phyloP scores from a whole-genome alignment of 2,797 vertebrate genomes.

The Cuculus canorus region DNA sequence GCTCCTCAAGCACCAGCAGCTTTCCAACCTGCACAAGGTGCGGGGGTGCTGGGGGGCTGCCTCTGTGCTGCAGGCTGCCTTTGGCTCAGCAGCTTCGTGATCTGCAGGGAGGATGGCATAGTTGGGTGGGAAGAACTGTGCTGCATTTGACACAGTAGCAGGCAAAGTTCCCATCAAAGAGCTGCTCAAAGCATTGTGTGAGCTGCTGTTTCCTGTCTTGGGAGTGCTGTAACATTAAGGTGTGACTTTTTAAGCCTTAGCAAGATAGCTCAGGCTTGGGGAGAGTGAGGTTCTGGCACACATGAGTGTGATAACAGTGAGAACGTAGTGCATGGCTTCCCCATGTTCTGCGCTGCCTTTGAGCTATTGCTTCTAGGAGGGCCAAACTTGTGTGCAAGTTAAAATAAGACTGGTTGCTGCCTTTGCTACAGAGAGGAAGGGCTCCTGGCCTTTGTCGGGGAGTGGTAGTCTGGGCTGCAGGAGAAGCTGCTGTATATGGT shows the following conservation, averaged over 20 bases:
- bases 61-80: neutral
- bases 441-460: neutral
- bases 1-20: conserved; percentile 94
- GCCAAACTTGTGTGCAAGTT: neutral
- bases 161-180: neutral
- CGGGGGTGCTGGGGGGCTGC: neutral
- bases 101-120: neutral
- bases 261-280: neutral
- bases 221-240: neutral
- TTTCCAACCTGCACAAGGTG: conserved; percentile 97
- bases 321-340: neutral
- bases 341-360: neutral
- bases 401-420: neutral
- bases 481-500: neutral
- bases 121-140: conserved; percentile 26
- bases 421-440: neutral
- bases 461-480: neutral
- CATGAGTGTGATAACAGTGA: neutral
- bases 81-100: neutral
- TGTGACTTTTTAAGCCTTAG: conserved; percentile 21
- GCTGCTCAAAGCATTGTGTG: conserved; percentile 17
- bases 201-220: conserved; percentile 21
- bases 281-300: conserved; percentile 24
- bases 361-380: neutral
- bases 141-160: neutral